Evolutionary conservation across 2,113 vertebrate species (phyloP), one percentile per base, ranked within the genome.

Genomic region (Piliocolobus tephrosceles): DNA sequence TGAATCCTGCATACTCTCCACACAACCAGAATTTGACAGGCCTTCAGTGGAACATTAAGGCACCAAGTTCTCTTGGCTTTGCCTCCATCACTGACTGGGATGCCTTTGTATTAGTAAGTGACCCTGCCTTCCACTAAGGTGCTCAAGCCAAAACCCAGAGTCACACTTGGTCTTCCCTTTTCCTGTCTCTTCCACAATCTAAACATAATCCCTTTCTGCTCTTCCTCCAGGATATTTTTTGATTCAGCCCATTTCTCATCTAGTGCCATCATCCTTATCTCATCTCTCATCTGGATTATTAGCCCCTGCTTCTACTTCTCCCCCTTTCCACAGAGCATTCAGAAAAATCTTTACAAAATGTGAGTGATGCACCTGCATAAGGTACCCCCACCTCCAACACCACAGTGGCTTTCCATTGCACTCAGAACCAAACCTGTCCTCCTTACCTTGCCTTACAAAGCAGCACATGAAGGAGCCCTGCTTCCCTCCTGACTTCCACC

Each of bases 401-500:
- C 27, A 32, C 8, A 16, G 0, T 22, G 64, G 11, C 72, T 68
- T 23, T 38, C 40, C 6, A 7, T 6, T 13, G 52, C 13, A 3
- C 86, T 43, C 4, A 6, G 38, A 55, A 43, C 30, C 14, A 14
- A 35, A 25, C 40, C 57, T 17, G 4, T 2, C 9, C 1, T 22
- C 25, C 55, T 78, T 10, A 16, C 23, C 23, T 25, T 50, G 20
- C 47, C 57, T 50, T 14, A 14, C 73, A 25, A 52, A 30, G 50
- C 25, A n/a, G 2, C 5, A 0, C 2, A 3, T 4, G 25, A 52
- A n/a, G n/a, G 38, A n/a, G 13, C 13, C 14, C 17, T 30, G 8
- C 40, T 20, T 27, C 23, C 23, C 12, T 45, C 22, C 18, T 43
- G 11, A 55, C 52, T 47, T 14, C 22, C 11, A 23, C 70, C 27